Evolutionary conservation across 2,113 vertebrate genomes (phyloP).

Genomic region (Platycercus adscitus): DNA sequence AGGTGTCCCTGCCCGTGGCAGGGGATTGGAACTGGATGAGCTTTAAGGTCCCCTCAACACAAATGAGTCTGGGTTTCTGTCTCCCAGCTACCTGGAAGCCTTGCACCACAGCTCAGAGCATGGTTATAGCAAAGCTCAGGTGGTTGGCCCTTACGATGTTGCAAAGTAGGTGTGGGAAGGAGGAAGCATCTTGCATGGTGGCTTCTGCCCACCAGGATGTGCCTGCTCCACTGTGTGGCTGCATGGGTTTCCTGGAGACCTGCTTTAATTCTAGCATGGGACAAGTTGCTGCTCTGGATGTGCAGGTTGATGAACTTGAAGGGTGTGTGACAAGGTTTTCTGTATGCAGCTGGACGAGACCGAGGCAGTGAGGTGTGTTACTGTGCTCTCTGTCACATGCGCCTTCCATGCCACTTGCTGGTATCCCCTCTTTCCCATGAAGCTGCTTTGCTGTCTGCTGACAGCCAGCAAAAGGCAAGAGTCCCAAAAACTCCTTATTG

Average conservation of each 20-base stretch:
- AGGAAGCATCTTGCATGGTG: fast-evolving
- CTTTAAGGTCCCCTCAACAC: not conserved
- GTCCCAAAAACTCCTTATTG: not conserved
- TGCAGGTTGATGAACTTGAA: not conserved
- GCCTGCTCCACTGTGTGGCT: fast-evolving
- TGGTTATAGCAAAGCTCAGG: not conserved
- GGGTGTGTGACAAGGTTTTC: not conserved
- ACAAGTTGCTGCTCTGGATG: not conserved
- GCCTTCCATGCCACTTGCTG: not conserved
- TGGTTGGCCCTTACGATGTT: not conserved
- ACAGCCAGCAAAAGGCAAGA: not conserved
- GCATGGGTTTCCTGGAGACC: not conserved
- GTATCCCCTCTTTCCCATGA: not conserved
- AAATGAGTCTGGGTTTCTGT: not conserved
- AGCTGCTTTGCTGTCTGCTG: not conserved
- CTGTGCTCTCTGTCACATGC: not conserved
- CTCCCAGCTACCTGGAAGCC: not conserved
- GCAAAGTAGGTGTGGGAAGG: not conserved
- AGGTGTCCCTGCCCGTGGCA: not conserved
- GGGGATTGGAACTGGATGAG: not conserved
- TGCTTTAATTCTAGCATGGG: not conserved
- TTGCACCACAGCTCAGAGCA: not conserved
- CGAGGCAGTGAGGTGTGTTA: not conserved
- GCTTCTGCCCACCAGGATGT: not conserved
- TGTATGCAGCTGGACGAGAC: not conserved